These are phyloP conservation scores for Cephalotes varians DNA, from an alignment of 2,888 invertebrate species.

Conservation along the genomic window DNA sequence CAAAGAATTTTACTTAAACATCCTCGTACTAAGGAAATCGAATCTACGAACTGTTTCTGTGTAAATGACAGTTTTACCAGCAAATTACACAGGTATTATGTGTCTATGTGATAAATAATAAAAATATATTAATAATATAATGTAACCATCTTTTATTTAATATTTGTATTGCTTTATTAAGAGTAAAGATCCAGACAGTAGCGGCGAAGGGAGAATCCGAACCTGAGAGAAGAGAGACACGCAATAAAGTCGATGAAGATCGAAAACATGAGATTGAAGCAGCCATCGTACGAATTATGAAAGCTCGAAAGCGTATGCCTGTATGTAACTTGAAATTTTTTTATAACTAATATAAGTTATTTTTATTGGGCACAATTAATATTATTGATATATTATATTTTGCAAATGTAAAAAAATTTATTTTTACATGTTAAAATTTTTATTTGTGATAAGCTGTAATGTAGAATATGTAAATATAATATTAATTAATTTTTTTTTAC, in stretches of 20 bases:
- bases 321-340: slow-evolving; percentile 86
- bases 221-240: slow-evolving; percentile 99
- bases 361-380: not conserved
- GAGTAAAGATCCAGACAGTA: slow-evolving; percentile 97
- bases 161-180: slow-evolving; percentile 79
- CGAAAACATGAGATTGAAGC: slow-evolving; percentile 99
- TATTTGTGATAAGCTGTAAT: not conserved
- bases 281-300: slow-evolving; percentile 99
- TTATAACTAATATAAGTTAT: not conserved
- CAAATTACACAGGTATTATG: slow-evolving; percentile 93
- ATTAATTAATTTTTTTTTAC: slow-evolving; percentile 39
- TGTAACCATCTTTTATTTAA: slow-evolving; percentile 4
- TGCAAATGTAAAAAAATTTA: not conserved
- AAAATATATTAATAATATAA: not conserved
- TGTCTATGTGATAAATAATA: not conserved
- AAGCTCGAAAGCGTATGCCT: slow-evolving; percentile 97
- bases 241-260: slow-evolving; percentile 99
- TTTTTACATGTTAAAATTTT: no score
- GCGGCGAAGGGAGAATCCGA: slow-evolving; percentile 99
- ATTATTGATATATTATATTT: not conserved
- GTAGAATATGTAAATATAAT: not conserved
- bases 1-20: slow-evolving; percentile 97
- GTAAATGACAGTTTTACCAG: slow-evolving; percentile 99
- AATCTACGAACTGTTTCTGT: slow-evolving; percentile 95
- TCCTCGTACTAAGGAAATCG: slow-evolving; percentile 99